Base-by-base conservation (phyloP, 1,140 invertebrate species). In the Pristionchus pacificus region DNA sequence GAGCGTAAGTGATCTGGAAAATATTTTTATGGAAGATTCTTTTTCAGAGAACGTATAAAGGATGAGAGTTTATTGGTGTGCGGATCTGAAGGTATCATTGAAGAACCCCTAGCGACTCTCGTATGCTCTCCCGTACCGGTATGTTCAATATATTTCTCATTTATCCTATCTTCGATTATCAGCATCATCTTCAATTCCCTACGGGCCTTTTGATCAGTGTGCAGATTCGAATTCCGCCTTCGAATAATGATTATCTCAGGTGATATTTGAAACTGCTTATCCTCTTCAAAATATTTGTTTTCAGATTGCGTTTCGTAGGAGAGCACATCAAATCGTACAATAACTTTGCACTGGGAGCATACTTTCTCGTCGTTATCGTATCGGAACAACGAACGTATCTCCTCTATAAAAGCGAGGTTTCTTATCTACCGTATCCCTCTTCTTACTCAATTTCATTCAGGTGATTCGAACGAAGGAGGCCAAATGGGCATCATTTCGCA, bases 1-100 rank as follows among this genome's bases (percentile, higher is more conserved):
- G 15, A 30, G 58, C 64, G 67, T 69, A 24, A 68, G 67, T 1
- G 29, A 66, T 31, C 49, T 10, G 14, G 19, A 19, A 15, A n/a
- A 19, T 55, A 13, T 65, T 10, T 68, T 13, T 1, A 19, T 10
- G 28, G 28, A 68, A 67, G 10, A 25, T 10, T 68, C 19, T 6
- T 30, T 68, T 62, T 68, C 49, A 68, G 65, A 10, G 58, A 67
- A n/a, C 33, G 65, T n/a, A 55, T 68, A 10, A 33, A 32, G 28
- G 65, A 68, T 30, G 65, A 68, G 28, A 60, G 24, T 25, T 33
- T 33, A 25, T 27, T 68, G 14, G 58, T 68, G n/a, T 30, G 15
- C 19, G 65, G 57, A 19, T 10, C 19, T 14, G 33, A 61, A 15
- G 65, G 65, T 14, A 10, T 10, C n/a, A 28, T 55, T 32, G 19